Evolutionary conservation across 2,113 vertebrate genomes (phyloP).

Genomic region (Ceyx margarethae): DNA sequence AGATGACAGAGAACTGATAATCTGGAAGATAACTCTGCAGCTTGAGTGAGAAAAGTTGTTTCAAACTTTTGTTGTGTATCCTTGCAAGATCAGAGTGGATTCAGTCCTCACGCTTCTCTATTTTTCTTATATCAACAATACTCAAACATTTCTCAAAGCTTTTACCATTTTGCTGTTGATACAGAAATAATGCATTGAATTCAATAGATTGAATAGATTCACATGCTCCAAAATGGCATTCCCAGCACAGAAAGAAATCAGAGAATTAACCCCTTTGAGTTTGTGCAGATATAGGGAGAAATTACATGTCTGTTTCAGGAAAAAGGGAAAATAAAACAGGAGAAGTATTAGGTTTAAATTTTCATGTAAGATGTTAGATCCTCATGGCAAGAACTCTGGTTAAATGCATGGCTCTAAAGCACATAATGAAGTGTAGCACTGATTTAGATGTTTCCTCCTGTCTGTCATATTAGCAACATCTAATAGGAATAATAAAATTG

Average conservation of each 20-base stretch:
- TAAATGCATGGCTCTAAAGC: neutral
- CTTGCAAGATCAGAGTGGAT: neutral
- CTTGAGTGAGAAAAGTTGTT: neutral
- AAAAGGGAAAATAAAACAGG: neutral
- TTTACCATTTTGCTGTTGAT: neutral
- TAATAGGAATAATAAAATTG: neutral
- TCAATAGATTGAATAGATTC: neutral
- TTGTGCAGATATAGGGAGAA: neutral
- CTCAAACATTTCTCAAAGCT: neutral
- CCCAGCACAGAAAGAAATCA: neutral
- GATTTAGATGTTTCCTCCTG: neutral
- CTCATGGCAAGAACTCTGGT: neutral
- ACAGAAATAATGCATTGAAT: neutral
- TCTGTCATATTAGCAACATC: neutral
- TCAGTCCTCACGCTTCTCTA: neutral
- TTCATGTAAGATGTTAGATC: neutral
- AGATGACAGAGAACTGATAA: neutral
- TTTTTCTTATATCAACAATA: neutral
- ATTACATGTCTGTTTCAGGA: neutral
- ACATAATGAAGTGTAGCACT: neutral
- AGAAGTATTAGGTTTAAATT: neutral
- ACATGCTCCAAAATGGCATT: neutral
- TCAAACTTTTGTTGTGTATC: neutral
- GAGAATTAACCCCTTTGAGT: neutral
- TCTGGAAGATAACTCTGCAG: neutral